Evolutionary conservation across 2,113 vertebrate species (phyloP).

Genomic region (Lagopus leucura): DNA sequence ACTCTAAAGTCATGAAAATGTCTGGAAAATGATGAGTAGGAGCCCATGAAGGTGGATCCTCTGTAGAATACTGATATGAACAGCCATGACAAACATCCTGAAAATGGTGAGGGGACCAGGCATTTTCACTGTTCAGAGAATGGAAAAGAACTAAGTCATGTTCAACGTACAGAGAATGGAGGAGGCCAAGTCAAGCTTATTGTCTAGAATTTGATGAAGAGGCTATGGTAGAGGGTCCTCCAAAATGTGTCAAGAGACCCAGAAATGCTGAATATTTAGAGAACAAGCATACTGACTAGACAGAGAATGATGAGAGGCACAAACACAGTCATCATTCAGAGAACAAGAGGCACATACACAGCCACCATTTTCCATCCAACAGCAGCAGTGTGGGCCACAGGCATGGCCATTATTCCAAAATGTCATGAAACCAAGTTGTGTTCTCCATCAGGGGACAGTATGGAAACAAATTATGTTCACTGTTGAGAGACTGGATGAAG

Average conservation of each 20-base stretch:
- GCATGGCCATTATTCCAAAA: not conserved
- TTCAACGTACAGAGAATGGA: too few relatives aligned
- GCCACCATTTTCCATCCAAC: not conserved
- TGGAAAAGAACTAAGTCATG: not conserved
- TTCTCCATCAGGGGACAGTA: not conserved
- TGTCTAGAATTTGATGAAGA: too few relatives aligned
- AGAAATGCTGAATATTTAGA: not conserved
- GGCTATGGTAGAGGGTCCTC: too few relatives aligned
- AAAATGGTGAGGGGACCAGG: not conserved
- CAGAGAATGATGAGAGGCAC: not conserved
- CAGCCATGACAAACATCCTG: not conserved
- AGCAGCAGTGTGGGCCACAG: not conserved
- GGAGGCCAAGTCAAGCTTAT: too few relatives aligned
- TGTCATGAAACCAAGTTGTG: not conserved
- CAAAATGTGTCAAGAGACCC: not conserved
- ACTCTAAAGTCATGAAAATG: not conserved
- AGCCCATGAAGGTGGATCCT: not conserved
- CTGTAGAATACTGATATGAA: too few relatives aligned
- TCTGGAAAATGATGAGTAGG: not conserved
- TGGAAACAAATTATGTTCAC: not conserved
- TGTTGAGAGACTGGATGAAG: too few relatives aligned
- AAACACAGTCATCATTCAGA: too few relatives aligned
- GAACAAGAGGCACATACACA: not conserved
- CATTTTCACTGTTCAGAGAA: not conserved
- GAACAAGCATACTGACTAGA: not conserved